A percentile compares a stretch with the other conserved stretches of the same genome.
phyloP scores from a whole-genome alignment of 2,113 vertebrate genomes.

The Mustelus asterias region DNA sequence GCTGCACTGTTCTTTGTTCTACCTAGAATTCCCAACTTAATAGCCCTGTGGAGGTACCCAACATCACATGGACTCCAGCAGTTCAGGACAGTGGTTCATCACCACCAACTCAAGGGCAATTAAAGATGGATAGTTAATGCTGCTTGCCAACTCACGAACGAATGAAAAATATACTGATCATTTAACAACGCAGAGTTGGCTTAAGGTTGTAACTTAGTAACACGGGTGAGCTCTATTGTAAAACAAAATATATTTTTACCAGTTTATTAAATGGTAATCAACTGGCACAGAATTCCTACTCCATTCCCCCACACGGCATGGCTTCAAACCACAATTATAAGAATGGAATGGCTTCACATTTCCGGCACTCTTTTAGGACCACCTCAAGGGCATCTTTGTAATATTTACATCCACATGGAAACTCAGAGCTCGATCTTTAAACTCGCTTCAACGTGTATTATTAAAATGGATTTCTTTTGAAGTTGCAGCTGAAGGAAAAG shows the following conservation, averaged over 20 bases:
- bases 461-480: not conserved
- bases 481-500: not conserved
- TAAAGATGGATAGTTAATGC: not conserved
- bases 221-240: not conserved
- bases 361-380: not conserved
- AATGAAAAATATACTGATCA: not conserved
- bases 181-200: not conserved
- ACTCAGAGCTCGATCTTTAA: not conserved
- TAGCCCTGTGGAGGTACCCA: no score
- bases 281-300: not conserved
- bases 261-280: not conserved
- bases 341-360: not conserved
- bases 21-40: no score
- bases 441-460: not conserved
- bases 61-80: not conserved
- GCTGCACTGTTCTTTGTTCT: no score
- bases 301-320: not conserved
- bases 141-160: not conserved
- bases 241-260: not conserved
- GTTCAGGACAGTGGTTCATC: not conserved
- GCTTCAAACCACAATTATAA: not conserved
- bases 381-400: not conserved
- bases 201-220: not conserved
- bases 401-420: not conserved
- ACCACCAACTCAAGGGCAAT: not conserved